Evolutionary conservation across 2,113 vertebrate species (phyloP), one percentile per base, ranked within the genome.

Genomic region (Phaetusa simplex): DNA sequence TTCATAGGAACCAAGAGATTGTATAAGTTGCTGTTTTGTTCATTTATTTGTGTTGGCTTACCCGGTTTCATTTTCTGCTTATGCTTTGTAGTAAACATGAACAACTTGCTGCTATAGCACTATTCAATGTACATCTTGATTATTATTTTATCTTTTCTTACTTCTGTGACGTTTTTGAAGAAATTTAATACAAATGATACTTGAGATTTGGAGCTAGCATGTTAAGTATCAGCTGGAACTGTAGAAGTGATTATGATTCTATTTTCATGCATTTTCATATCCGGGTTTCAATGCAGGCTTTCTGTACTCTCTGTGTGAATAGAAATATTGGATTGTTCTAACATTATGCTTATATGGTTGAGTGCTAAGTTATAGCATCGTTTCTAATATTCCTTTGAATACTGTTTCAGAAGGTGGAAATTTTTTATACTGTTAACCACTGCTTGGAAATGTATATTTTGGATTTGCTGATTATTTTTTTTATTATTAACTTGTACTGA

Each of bases 111-210:
- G 43, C 23, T 45, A 5, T 52, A n/a, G 56, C 90, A 89, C 62
- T 92, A 74, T 91, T 97, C 92, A 86, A 65, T 97, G 88, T 84
- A 88, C 38, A 61, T 94, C 58, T 94, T 95, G 59, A 95, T 97
- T 95, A 95, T 97, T 94, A 80, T 67, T 79, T 66, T 69, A 17
- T 62, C 38, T 66, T 62, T 45, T 65, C 36, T 73, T 70, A 61
- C 29, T 90, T 80, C 53, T 59, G 24, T 72, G 67, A 49, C 4
- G 4, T 69, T 69, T 42, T 74, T 34, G 16, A 92, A 71, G 43
- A 77, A 72, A 62, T 26, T 17, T 43, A 61, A 49, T 83, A 32
- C 24, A 82, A 82, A 45, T 66, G 4, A 26, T 40, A 65, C 11
- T 85, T 91, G 49, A 72, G 43, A 64, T 78, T 69, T 86, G 74